Conservation (phyloP, 2,797 vertebrate genomes). For the Malacoctenus gilli region DNA sequence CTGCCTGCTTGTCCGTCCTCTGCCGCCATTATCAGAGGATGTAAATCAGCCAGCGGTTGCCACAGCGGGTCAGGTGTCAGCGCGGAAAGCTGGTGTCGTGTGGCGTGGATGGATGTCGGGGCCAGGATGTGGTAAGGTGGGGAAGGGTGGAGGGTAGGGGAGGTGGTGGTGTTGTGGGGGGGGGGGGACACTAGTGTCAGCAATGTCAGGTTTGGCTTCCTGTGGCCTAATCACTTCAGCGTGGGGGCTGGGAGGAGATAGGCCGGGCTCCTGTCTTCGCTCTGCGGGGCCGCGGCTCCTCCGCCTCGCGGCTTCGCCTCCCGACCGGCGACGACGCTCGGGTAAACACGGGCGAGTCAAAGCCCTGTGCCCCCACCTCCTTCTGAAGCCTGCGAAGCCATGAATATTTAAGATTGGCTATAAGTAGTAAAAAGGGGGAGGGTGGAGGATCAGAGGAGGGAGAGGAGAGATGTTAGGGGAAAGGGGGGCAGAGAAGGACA, state of each 20-base stretch:
- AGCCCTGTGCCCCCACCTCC: constrained; percentile 56
- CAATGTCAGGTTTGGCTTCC: constrained; percentile 87
- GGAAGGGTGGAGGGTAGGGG: constrained; percentile 79
- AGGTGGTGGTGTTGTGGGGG: too few species aligned
- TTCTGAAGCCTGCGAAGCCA: constrained; percentile 69
- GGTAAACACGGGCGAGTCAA: constrained; percentile 63
- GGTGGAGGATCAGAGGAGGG: constrained; percentile 42
- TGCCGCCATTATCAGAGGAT: constrained; percentile 71
- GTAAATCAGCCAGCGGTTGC: constrained; percentile 81
- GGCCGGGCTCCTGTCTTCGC: constrained; percentile 53
- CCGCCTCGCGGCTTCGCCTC: constrained; percentile 43
- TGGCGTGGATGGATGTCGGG: constrained; percentile 29
- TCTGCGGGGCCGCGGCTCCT: constrained; percentile 30
- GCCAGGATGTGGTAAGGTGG: constrained; percentile 40
- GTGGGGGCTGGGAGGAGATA: constrained; percentile 74
- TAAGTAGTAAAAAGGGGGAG: constrained; percentile 60
- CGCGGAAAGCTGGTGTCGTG: constrained; percentile 62
- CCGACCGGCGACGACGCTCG: constrained; percentile 56
- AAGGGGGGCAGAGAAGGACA: constrained; percentile 71
- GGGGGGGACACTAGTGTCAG: constrained; percentile 84
- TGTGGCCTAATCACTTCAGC: constrained; percentile 87
- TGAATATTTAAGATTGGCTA: constrained; percentile 82
- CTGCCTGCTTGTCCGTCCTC: constrained; percentile 8
- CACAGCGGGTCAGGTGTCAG: constrained; percentile 77
- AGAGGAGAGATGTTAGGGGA: constrained; percentile 51